Percentiles rank a stretch among this genome's conserved stretches.
Conservation (phyloP, 2,888 invertebrate species). For the Apamea sordens region DNA sequence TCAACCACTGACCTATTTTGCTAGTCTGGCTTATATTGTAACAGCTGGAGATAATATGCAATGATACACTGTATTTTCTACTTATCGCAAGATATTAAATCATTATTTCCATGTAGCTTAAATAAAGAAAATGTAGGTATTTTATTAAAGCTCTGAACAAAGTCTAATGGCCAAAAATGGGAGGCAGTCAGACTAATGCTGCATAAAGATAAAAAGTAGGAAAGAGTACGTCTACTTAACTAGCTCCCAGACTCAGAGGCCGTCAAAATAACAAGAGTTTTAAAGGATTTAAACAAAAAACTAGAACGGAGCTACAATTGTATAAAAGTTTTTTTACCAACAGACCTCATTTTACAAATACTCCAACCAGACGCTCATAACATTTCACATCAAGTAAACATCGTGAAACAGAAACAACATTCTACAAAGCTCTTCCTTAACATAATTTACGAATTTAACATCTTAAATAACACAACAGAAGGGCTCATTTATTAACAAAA, state of each 20-base stretch:
- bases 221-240: slow-evolving; percentile 24
- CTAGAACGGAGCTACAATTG: slow-evolving; percentile 17
- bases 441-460: slow-evolving; percentile 20
- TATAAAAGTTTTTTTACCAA: slow-evolving; percentile 7
- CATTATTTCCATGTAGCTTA: neutral
- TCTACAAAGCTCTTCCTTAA: neutral
- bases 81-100: neutral
- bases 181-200: slow-evolving; percentile 23
- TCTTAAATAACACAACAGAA: slow-evolving; percentile 15
- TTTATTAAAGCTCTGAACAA: slow-evolving; percentile 9
- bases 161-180: slow-evolving; percentile 18
- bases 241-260: slow-evolving; percentile 27
- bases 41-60: slow-evolving; percentile 24
- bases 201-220: slow-evolving; percentile 31
- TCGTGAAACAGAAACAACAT: slow-evolving; percentile 1
- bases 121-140: neutral
- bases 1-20: slow-evolving; percentile 48
- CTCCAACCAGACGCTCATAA: neutral
- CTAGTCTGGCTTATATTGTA: slow-evolving; percentile 22
- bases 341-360: neutral
- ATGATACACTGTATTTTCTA: slow-evolving; percentile 4
- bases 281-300: slow-evolving; percentile 44
- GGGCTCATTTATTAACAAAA: slow-evolving; percentile 42
- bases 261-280: slow-evolving; percentile 45
- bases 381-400: slow-evolving; percentile 5